Base-by-base conservation (phyloP, 30 jellyfish, hydroid and myxozoan species). In the Pseudorhiza aurosa region DNA sequence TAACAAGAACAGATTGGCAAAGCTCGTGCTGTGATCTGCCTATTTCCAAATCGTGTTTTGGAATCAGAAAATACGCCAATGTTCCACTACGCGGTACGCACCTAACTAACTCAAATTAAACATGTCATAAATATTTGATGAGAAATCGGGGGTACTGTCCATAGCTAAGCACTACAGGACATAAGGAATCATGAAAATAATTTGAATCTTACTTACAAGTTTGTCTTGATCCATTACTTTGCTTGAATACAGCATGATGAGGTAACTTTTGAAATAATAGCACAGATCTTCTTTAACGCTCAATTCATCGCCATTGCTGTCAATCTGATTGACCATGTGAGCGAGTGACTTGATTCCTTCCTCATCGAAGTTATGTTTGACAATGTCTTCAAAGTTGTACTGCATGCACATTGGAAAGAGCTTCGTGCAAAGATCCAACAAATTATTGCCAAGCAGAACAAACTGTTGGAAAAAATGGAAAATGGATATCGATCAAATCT, bases 371-470 rank as follows among this genome's bases (percentile, higher is more conserved):
- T 58, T 70, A 14, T 72, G 31, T 21, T 28, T 64, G 3, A 91
- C 76, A 17, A 50, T 33, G 28, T 79, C 90, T 10, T 50, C 75
- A 26, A 82, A 77, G 30, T 75, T 77, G 59, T 69, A 67, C 83
- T 47, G 75, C 67, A 29, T 64, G 60, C 95, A 84, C 17, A 74
- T 25, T 8, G 94, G 91, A 51, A 83, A 91, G 69, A 85, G 57
- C 68, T 78, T 85, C 33, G 58, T 51, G 31, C 84, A 59, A 69
- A 91, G 81, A 26, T 91, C 96, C 45, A 91, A 81, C 15, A 91
- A 36, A 50, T 95, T 91, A 82, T 81, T 77, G 15, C 96, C 96
- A 53, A 91, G 93, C 33, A 84, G 82, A 21, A 67, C 87, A 62
- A 91, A 85, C 98, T 91, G 71, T 12, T 75, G 51, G 2, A 42